Evolutionary conservation across 2,797 vertebrate genomes (phyloP), one percentile per base, ranked within the genome.

Genomic region (Varecia variegata): DNA sequence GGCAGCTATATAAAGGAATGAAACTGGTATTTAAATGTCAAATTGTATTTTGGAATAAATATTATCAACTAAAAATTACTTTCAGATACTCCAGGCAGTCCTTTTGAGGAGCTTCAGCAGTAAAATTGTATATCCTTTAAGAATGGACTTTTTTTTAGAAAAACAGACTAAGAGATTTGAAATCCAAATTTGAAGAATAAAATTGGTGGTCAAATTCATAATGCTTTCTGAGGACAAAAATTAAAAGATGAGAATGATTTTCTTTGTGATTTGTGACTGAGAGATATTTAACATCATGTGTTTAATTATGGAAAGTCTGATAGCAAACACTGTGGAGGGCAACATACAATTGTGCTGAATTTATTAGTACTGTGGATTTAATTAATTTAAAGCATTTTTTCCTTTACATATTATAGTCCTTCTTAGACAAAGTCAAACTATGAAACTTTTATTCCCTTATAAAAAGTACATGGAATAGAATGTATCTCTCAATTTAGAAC

Each of bases 401-500:
- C 43, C 7, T 70, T 88, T 91, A 62, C 45, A 70, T 60, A 38
- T 90, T 52, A 86, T 30, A 76, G 35, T 88, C 20, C 52, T 56
- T 91, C 58, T 94, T 77, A 79, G 35, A 73, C 7, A 86, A 74
- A 79, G 40, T 68, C 27, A 90, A 94, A 60, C 32, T 50, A 21
- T 20, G 70, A 88, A 93, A 76, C 5, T 68, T 74, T 77, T 65
- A 43, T 65, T n/a, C 17, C 2, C 43, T 21, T 93, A n/a, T 56
- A 70, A 81, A 93, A 93, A n/a, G 45, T 86, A 71, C 27, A 40
- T 35, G 11, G 40, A 58, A 82, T 52, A 85, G 47, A 93, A 84
- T 93, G 90, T 90, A 65, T 21, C n/a, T 85, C 62, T 90, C 58
- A 94, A 91, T 95, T 80, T 94, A 81, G 73, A 95, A 84, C 90